Evolutionary conservation across 2,797 vertebrate species (phyloP), one percentile per base, ranked within the genome.

Genomic region (Cuniculus paca): DNA sequence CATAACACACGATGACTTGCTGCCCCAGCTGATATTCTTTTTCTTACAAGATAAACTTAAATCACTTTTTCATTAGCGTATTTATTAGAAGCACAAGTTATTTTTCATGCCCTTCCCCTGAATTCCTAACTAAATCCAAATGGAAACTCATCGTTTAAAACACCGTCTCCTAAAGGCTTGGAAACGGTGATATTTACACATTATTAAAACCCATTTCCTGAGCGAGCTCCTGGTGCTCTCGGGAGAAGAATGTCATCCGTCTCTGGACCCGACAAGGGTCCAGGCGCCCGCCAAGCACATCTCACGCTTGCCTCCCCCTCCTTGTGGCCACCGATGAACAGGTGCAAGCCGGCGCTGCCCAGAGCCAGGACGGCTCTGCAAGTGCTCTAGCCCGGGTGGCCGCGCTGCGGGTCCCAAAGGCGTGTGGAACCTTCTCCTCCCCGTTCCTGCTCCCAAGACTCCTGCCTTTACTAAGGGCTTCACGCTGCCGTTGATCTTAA

Each of bases 151-250:
- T 56, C 34, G 1, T 61, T 95, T 95, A 48, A 56, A 61, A 84
- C 72, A 61, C 58, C 54, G 68, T 68, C 48, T 93, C 70, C 74
- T 82, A 60, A 83, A 52, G 45, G 75, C 45, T 56, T 90, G 4
- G 39, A 79, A 36, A 45, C 22, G 13, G 22, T 56, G 81, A n/a
- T 83, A 56, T 88, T 85, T 80, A 91, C 84, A 83, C 52, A 14
- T 82, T 39, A 93, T 65, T 50, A 72, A 94, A 96, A 61, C 80
- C 85, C 68, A 56, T 84, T 94, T 95, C 93, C 93, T 56, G 85
- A 93, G 88, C 50, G 70, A 68, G 52, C 80, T 63, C n/a, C 74
- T 95, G 56, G 42, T 4, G 42, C 84, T 83, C 24, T 88, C 42
- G 39, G 74, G 13, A 48, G 72, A 60, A 92, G 50, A 77, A 80